Percentiles rank a stretch among this genome's conserved stretches.
Evolutionary conservation across 1,140 invertebrate species (phyloP).

Genomic region (Chymomyza costata): DNA sequence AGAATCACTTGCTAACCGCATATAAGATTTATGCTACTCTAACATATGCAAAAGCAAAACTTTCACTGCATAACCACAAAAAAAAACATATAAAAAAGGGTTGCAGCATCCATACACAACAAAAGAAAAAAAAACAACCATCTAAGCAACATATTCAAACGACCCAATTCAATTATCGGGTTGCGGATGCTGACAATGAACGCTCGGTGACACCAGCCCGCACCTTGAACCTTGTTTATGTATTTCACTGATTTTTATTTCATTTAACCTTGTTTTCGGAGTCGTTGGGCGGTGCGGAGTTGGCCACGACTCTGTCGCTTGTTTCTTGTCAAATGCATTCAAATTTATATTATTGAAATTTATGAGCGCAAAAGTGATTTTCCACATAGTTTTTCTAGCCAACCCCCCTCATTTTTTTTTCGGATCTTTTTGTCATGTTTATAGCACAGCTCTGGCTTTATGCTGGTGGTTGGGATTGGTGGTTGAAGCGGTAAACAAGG

Average conservation of each 20-base stretch:
- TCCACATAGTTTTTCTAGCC: constrained; percentile 58
- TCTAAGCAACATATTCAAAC: constrained; percentile 8
- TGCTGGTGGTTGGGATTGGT: constrained; percentile 52
- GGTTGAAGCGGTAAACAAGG: constrained; percentile 36
- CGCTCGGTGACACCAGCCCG: constrained; percentile 28
- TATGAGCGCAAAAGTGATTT: constrained; percentile 72
- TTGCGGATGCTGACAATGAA: constrained; percentile 16
- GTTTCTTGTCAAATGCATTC: constrained; percentile 68
- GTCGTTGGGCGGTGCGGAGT: no score
- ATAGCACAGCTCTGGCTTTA: constrained; percentile 39
- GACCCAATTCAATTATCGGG: constrained; percentile 59
- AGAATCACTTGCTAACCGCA: constrained; percentile 16
- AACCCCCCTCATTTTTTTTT: constrained; percentile 26
- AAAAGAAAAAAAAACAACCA: no score
- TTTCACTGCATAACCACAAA: constrained; percentile 1
- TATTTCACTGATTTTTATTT: constrained; percentile 59
- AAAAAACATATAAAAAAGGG: constrained; percentile 40
- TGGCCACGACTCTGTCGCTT: constrained; percentile 41
- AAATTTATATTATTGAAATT: constrained; percentile 74
- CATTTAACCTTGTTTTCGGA: constrained; percentile 58
- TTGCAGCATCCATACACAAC: constrained; percentile 18
- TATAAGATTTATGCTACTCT: constrained; percentile 21
- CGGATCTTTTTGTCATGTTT: constrained; percentile 19
- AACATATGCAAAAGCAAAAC: constrained; percentile 56
- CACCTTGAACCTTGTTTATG: constrained; percentile 67